Percentiles rank a stretch among this genome's conserved stretches.
These are phyloP conservation scores for Etheostoma nigrum DNA, from an alignment of 2,797 vertebrate genomes.

Conservation along the genomic window DNA sequence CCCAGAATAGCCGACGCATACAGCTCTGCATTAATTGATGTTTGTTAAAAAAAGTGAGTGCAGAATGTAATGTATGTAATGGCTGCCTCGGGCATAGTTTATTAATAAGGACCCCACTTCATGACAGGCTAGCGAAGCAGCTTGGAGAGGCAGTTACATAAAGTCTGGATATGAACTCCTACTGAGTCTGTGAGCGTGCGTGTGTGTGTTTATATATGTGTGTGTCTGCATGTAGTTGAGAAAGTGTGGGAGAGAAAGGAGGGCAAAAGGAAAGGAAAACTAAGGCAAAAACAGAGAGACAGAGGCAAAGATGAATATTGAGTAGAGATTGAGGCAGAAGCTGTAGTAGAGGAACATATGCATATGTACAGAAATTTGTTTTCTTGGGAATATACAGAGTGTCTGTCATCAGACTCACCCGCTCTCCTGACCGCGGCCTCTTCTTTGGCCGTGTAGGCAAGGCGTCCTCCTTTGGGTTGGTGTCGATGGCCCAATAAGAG, in stretches of 20 bases:
- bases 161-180: slow-evolving; percentile 69
- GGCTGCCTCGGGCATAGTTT: slow-evolving; percentile 79
- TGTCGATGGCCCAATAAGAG: slow-evolving; percentile 96
- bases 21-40: slow-evolving; percentile 82
- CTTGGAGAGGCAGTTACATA: slow-evolving; percentile 73
- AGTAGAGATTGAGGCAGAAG: slow-evolving; percentile 36
- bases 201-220: slow-evolving; percentile 25
- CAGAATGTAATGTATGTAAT: slow-evolving; percentile 81
- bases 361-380: slow-evolving; percentile 16
- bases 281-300: slow-evolving; percentile 30
- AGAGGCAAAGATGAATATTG: slow-evolving; percentile 22
- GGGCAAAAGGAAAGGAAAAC: slow-evolving; percentile 35
- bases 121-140: slow-evolving; percentile 69
- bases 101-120: slow-evolving; percentile 82
- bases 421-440: slow-evolving; percentile 93
- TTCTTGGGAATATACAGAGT: slow-evolving; percentile 1
- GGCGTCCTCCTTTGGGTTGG: slow-evolving; percentile 93
- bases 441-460: slow-evolving; percentile 94
- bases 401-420: slow-evolving; percentile 81
- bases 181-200: slow-evolving; percentile 45
- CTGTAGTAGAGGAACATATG: slow-evolving; percentile 3
- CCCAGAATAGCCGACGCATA: slow-evolving; percentile 63
- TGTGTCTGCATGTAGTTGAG: slow-evolving; percentile 33
- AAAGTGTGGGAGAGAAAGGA: slow-evolving; percentile 48
- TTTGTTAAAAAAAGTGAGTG: slow-evolving; percentile 77